A percentile compares a stretch with the other conserved stretches of the same genome.
These are phyloP conservation scores for Cygnus olor DNA, from an alignment of 2,797 vertebrate genomes.

Conservation along the genomic window DNA sequence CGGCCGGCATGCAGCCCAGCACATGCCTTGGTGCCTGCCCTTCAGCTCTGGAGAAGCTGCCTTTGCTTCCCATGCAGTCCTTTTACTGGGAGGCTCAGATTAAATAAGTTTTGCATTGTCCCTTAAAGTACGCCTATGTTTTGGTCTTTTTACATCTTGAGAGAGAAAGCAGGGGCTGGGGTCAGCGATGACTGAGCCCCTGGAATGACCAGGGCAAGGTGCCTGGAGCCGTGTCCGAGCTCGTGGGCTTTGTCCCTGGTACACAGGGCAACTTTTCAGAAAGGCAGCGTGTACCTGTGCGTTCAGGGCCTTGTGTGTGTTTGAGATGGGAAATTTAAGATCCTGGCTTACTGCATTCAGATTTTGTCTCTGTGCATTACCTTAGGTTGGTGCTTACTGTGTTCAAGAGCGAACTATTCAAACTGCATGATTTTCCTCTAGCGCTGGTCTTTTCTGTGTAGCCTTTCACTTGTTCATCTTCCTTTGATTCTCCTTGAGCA, in stretches of 20 bases:
- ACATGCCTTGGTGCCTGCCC: accelerated
- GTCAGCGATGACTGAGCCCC: not conserved
- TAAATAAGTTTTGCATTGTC: not conserved
- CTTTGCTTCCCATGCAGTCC: not conserved
- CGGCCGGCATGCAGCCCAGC: not conserved
- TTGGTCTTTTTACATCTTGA: not conserved
- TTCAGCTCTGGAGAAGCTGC: not conserved
- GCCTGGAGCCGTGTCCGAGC: not conserved
- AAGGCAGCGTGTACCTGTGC: accelerated
- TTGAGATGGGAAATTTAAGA: not conserved
- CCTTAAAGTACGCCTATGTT: not conserved
- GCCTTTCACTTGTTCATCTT: not conserved
- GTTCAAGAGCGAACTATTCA: not conserved
- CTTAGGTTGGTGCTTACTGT: not conserved
- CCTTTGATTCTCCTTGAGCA: not conserved
- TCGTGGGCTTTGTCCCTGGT: accelerated
- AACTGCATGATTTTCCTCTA: accelerated
- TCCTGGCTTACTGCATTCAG: not conserved
- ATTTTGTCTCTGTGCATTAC: not conserved
- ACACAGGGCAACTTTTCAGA: not conserved
- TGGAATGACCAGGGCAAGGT: not conserved
- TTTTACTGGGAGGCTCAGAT: not conserved
- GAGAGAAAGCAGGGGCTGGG: not conserved
- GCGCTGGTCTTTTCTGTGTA: not conserved
- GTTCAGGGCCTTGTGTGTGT: not conserved